A percentile compares a stretch with the other conserved stretches of the same genome.
phyloP scores from a whole-genome alignment of 2,888 invertebrate species.

The Andrena marginata region DNA sequence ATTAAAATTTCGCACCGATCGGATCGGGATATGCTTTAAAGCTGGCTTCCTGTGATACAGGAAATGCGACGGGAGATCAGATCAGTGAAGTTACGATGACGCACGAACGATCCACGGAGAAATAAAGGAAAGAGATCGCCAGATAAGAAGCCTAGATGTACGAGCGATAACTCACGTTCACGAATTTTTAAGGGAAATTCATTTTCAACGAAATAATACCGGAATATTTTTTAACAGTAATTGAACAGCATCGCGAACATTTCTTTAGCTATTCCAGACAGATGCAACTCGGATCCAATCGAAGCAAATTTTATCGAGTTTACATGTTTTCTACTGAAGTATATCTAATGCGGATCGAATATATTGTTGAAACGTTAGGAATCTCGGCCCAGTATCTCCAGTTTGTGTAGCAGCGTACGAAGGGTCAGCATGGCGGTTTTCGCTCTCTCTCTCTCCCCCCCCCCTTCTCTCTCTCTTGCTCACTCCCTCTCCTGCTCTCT shows the following conservation, averaged over 20 bases:
- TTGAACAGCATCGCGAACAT: no score
- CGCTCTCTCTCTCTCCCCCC: slow-evolving; percentile 19
- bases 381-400: slow-evolving; percentile 28
- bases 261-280: neutral
- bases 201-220: no score
- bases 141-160: slow-evolving; percentile 28
- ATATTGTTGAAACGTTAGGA: slow-evolving; percentile 1
- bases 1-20: slow-evolving; percentile 12
- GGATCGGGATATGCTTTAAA: slow-evolving; percentile 1
- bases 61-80: slow-evolving; percentile 26
- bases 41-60: slow-evolving; percentile 36
- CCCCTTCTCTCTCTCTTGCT: neutral
- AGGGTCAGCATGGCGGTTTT: slow-evolving; percentile 35
- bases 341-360: neutral
- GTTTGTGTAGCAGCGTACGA: slow-evolving; percentile 24
- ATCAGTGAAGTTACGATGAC: slow-evolving; percentile 21
- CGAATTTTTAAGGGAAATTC: neutral
- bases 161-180: slow-evolving; percentile 29
- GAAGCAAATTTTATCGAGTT: neutral
- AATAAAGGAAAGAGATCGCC: slow-evolving; percentile 36
- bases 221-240: no score
- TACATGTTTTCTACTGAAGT: neutral
- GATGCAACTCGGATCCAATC: neutral
- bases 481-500: slow-evolving; percentile 13
- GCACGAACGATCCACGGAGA: slow-evolving; percentile 6